Conservation (phyloP, 2,888 invertebrate species). For the Oxystoma pomonae region DNA sequence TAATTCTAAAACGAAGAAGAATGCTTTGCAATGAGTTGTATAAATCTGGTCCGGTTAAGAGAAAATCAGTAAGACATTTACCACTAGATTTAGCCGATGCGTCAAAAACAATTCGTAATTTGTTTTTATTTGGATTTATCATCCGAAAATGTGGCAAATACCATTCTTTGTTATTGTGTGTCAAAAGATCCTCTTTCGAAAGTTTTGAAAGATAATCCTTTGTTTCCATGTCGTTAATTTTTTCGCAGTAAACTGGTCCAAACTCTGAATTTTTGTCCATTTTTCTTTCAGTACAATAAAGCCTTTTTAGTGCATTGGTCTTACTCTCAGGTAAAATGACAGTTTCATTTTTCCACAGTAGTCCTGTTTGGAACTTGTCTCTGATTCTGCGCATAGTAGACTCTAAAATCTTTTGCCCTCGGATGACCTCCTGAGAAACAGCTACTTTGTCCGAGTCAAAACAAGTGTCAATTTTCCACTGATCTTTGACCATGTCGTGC, state of each 20-base stretch:
- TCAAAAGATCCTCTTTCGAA: not conserved
- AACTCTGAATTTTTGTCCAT: not conserved
- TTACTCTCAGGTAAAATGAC: not conserved
- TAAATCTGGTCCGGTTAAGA: too few species aligned
- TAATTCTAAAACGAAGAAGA: not conserved
- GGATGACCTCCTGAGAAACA: too few species aligned
- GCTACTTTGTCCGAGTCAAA: too few species aligned
- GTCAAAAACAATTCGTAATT: not conserved
- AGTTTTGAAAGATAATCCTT: not conserved
- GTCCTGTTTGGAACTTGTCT: too few species aligned
- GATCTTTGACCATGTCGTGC: not conserved
- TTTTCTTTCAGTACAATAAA: not conserved
- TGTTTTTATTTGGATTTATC: not conserved
- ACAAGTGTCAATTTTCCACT: not conserved
- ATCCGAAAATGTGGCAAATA: not conserved
- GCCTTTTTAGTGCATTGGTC: not conserved
- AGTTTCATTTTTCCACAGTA: not conserved
- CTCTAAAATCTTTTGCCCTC: too few species aligned
- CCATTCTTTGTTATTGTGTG: not conserved
- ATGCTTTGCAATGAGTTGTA: not conserved
- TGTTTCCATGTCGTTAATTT: too few species aligned
- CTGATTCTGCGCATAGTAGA: not conserved
- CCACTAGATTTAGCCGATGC: too few species aligned
- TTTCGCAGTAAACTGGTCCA: not conserved
- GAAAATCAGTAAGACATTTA: too few species aligned